Base-by-base conservation (phyloP, 2,888 invertebrate species). In the Bombylius discolor region DNA sequence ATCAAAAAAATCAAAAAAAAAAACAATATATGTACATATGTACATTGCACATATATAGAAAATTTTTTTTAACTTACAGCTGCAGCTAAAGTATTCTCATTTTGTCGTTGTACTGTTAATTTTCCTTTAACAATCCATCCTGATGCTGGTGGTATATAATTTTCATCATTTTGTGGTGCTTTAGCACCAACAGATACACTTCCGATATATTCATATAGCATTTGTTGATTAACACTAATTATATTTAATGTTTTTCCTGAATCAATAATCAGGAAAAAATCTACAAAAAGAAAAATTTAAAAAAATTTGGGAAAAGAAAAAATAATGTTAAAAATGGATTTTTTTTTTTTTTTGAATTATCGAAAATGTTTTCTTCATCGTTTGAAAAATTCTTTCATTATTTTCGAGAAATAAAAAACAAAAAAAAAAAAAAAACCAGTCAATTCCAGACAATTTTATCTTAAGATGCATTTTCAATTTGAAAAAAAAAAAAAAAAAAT, bases 121-220 rank as follows among this genome's bases (percentile, higher is more conserved):
- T 72, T 73, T 6, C 73, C 73, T 23, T 69, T 66, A 5, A 73
- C 74, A 59, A 69, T 70, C 73, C 73, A 73, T 56, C 72, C 73
- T 14, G 72, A 69, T 57, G 72, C 68, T 52, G 72, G 72, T 46
- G 71, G 70, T 42, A 68, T 64, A 51, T 69, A 66, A 58, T 67
- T 66, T 59, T 69, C 69, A 61, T 68, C 71, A 60, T 73, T 72
- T 60, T 67, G 67, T 58, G 72, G 72, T 44, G 72, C 68, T 62
- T 73, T 72, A 8, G 73, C 72, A 52, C 72, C 73, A 44, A 73
- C 73, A 31, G 68, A 66, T 44, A 73, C 73, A 56, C 68, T 70
- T 58, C 74, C 73, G 51, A 68, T 70, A 65, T 72, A 73, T 58
- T 73, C 72, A 63, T 73, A 73, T n/a, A 73, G 67, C 67, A 72